phyloP scores from a whole-genome alignment of 1,140 invertebrate species.

The Bursaphelenchus mucronatus region DNA sequence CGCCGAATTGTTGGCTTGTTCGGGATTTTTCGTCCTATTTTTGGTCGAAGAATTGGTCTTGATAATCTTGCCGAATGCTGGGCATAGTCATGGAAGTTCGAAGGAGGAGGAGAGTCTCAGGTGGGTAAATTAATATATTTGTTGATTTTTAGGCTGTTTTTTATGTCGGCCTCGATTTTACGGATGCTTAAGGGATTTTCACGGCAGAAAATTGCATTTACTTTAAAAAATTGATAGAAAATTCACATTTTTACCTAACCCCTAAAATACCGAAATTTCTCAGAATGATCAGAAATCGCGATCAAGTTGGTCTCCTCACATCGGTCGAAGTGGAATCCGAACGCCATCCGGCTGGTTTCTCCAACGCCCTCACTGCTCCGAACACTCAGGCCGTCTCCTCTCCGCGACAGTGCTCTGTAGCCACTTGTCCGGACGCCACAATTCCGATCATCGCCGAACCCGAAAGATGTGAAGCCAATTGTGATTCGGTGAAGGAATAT shows the following conservation, averaged over 20 bases:
- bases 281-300: too few species aligned
- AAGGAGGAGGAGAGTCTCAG: slow-evolving; percentile 29
- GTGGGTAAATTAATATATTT: not conserved
- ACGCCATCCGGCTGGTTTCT: not conserved
- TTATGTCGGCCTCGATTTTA: not conserved
- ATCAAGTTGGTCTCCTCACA: not conserved
- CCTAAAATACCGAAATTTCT: too few species aligned
- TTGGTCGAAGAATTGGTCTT: slow-evolving; percentile 74
- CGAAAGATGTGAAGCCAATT: slow-evolving; percentile 52
- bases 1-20: slow-evolving; percentile 70
- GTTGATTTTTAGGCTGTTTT: slow-evolving; percentile 7
- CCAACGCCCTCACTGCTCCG: not conserved
- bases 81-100: slow-evolving; percentile 45
- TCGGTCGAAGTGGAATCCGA: not conserved
- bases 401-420: too few species aligned
- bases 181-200: not conserved
- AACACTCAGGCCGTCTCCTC: slow-evolving; percentile 8
- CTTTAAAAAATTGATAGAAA: not conserved
- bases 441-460: slow-evolving; percentile 51
- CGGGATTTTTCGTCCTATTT: slow-evolving; percentile 79
- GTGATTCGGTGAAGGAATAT: slow-evolving; percentile 50
- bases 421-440: too few species aligned
- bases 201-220: not conserved
- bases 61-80: slow-evolving; percentile 48
- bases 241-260: not conserved